These are phyloP conservation scores for Ptyas mucosa DNA, from an alignment of 2,113 vertebrate genomes.

Conservation along the genomic window DNA sequence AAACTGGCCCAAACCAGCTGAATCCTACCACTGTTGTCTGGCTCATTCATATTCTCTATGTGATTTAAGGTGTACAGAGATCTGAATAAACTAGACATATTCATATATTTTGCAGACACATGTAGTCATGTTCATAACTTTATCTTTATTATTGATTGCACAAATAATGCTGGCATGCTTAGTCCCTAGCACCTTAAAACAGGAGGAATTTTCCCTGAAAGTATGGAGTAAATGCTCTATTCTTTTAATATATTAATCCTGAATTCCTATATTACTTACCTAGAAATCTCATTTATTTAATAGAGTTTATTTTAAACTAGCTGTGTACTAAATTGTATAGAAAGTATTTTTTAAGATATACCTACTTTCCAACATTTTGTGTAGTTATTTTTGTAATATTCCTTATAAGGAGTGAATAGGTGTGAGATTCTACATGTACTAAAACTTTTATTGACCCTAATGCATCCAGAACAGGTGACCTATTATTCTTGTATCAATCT, in stretches of 20 bases:
- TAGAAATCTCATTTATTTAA: background rate
- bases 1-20: too few relatives aligned
- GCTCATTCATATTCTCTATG: background rate
- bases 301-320: background rate
- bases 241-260: background rate
- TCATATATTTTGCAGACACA: too few relatives aligned
- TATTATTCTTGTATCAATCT: conserved; percentile 47
- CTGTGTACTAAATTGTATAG: background rate
- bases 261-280: background rate
- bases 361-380: background rate
- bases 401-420: background rate
- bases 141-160: background rate
- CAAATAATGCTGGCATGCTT: background rate
- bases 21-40: background rate
- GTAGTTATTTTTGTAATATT: background rate
- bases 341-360: background rate
- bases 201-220: background rate
- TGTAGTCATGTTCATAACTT: background rate
- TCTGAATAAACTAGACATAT: background rate
- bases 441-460: background rate
- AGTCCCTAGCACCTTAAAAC: background rate
- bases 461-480: conserved; percentile 37
- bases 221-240: background rate
- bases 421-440: background rate
- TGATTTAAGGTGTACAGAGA: background rate